Conservation (phyloP, 23 tunicate species). For the Diplosoma virens region DNA sequence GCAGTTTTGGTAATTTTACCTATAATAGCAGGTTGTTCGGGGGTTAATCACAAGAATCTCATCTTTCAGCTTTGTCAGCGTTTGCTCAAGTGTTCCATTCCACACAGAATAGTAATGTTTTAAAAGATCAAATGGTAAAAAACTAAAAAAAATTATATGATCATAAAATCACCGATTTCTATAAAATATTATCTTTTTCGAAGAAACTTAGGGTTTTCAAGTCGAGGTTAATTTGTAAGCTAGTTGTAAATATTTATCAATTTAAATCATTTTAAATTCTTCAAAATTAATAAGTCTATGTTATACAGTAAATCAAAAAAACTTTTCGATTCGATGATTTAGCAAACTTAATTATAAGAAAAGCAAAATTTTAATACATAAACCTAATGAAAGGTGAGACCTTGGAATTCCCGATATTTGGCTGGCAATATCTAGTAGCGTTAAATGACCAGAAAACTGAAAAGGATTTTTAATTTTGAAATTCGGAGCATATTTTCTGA, state of each 20-base stretch:
- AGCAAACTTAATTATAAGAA: neutral
- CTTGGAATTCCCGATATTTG: conserved; percentile 58
- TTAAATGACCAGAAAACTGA: conserved; percentile 10
- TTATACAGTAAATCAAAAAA: neutral
- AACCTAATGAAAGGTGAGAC: conserved; percentile 17
- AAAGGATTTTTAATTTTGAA: conserved; percentile 25
- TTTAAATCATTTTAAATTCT: too few relatives aligned
- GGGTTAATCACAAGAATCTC: conserved; percentile 40
- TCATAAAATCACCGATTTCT: neutral
- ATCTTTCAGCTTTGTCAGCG: conserved; percentile 3
- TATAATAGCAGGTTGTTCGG: conserved; percentile 55
- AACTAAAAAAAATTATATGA: conserved; percentile 1
- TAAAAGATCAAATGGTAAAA: conserved; percentile 42
- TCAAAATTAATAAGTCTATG: too few relatives aligned
- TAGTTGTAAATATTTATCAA: too few relatives aligned
- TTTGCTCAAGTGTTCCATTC: conserved; percentile 55
- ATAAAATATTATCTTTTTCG: neutral
- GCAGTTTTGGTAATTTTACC: too few relatives aligned
- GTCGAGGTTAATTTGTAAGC: too few relatives aligned
- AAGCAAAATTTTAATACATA: neutral
- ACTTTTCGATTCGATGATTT: neutral
- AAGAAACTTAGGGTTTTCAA: too few relatives aligned
- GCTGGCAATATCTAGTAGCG: conserved; percentile 56
- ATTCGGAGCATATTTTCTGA: conserved; percentile 46
- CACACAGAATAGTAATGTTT: conserved; percentile 25